phyloP scores from a whole-genome alignment of 2,113 vertebrate genomes.

The Spea bombifrons region DNA sequence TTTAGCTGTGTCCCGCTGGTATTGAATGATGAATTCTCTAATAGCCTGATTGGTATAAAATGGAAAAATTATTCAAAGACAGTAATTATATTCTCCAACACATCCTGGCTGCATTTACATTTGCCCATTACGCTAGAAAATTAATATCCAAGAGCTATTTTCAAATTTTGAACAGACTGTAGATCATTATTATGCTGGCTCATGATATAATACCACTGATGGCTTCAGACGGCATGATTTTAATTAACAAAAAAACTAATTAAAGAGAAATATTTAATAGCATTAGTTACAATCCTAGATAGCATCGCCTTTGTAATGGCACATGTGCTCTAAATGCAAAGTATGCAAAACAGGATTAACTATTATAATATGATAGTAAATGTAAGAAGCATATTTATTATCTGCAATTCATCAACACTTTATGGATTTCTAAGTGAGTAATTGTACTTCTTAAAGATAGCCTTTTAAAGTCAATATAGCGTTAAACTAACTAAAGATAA shows the following conservation, averaged over 20 bases:
- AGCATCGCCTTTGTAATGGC: not conserved
- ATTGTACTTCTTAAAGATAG: too few species aligned
- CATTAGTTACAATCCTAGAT: not conserved
- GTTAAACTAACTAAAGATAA: too few species aligned
- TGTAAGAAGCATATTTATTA: not conserved
- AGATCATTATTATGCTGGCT: conserved; percentile 23
- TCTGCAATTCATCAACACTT: not conserved
- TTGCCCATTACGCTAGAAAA: conserved; percentile 5
- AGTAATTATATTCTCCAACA: conserved; percentile 8
- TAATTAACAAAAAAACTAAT: conserved; percentile 18
- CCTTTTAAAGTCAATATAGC: too few species aligned
- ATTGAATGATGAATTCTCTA: not conserved
- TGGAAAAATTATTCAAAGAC: not conserved
- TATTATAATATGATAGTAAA: not conserved
- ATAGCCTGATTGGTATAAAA: not conserved
- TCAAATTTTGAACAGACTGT: conserved; percentile 2
- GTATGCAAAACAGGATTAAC: not conserved
- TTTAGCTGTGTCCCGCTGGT: too few species aligned
- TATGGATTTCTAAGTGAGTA: not conserved
- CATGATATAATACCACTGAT: conserved; percentile 3
- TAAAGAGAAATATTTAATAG: conserved; percentile 13
- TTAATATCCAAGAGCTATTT: conserved; percentile 1
- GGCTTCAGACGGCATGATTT: conserved; percentile 3
- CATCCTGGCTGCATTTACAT: not conserved
- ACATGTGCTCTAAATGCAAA: not conserved